Conservation (phyloP, 2,113 vertebrate genomes). For the Dasyurus viverrinus region DNA sequence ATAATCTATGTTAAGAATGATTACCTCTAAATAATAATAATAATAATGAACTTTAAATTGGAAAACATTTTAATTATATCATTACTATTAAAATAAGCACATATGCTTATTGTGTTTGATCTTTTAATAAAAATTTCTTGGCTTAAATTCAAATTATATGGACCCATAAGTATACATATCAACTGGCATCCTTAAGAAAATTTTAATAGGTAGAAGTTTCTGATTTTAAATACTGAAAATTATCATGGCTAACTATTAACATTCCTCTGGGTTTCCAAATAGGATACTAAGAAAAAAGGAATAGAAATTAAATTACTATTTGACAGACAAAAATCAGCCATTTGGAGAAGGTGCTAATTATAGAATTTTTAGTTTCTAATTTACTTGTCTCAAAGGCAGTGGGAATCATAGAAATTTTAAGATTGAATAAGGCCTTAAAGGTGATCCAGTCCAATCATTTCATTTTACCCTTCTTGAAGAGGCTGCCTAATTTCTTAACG, state of each 20-base stretch:
- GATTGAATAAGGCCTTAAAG: not conserved
- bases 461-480: not conserved
- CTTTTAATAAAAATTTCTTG: slow-evolving; percentile 26
- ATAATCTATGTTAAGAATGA: not conserved
- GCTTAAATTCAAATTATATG: slow-evolving; percentile 17
- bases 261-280: slow-evolving; percentile 70
- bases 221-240: slow-evolving; percentile 80
- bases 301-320: slow-evolving; percentile 59
- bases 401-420: slow-evolving; percentile 20
- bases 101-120: not conserved
- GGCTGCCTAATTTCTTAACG: not conserved
- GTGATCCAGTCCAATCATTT: not conserved
- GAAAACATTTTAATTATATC: not conserved
- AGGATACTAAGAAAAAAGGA: slow-evolving; percentile 73
- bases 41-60: not conserved
- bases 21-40: not conserved
- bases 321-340: not conserved
- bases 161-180: slow-evolving; percentile 21
- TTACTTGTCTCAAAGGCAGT: not conserved
- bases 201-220: slow-evolving; percentile 77
- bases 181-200: slow-evolving; percentile 75
- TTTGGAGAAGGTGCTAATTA: slow-evolving; percentile 60
- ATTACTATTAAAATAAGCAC: not conserved
- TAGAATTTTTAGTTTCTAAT: slow-evolving; percentile 39
- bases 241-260: slow-evolving; percentile 70